Conservation (phyloP, 2,888 invertebrate species). For the Aphodius granarius region DNA sequence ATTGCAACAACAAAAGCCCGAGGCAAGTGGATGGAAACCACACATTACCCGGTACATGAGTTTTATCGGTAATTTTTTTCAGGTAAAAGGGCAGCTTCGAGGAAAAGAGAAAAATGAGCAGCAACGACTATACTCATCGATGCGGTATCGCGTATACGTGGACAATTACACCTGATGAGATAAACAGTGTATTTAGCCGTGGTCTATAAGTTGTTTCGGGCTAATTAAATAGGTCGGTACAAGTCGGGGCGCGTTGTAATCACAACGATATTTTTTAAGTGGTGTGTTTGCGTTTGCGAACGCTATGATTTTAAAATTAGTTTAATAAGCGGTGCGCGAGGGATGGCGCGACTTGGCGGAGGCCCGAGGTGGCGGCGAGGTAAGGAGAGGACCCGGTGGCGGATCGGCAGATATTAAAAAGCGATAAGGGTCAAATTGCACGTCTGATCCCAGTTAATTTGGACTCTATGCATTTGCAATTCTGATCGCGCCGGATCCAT, state of each 20-base stretch:
- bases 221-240: constrained; percentile 26
- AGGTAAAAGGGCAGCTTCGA: neutral
- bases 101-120: neutral
- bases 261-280: constrained; percentile 23
- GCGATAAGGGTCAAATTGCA: constrained; percentile 40
- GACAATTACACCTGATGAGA: constrained; percentile 21
- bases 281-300: constrained; percentile 31
- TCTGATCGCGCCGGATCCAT: constrained; percentile 34
- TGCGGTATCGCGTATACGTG: constrained; percentile 3
- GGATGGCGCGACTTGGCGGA: constrained; percentile 27
- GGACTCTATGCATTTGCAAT: constrained; percentile 40
- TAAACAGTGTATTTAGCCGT: constrained; percentile 28
- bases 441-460: constrained; percentile 38
- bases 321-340: constrained; percentile 38
- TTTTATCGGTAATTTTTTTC: neutral
- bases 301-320: constrained; percentile 40
- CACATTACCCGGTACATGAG: constrained; percentile 6
- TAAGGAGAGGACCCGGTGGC: constrained; percentile 33
- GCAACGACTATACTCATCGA: neutral
- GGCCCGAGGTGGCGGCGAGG: constrained; percentile 13
- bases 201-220: constrained; percentile 22
- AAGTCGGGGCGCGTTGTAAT: constrained; percentile 20
- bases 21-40: neutral
- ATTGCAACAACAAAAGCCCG: neutral
- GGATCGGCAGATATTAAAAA: constrained; percentile 37